A percentile compares a stretch with the other conserved stretches of the same genome.
Conservation (phyloP, 2,797 vertebrate species). For the Austrolebias charrua region DNA sequence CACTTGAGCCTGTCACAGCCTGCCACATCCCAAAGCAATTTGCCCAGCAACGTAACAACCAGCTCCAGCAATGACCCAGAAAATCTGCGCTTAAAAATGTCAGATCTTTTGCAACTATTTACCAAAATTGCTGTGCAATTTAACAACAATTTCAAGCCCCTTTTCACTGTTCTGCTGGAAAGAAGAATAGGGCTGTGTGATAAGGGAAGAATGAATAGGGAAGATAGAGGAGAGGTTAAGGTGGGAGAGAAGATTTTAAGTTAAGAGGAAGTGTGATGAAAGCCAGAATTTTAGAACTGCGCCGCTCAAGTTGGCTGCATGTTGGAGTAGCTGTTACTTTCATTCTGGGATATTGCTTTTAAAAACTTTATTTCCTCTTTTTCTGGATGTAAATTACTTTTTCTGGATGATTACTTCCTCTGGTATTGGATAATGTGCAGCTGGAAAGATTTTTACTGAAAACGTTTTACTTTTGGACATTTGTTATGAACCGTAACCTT, state of each 20-base stretch:
- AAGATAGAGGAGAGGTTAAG: conserved; percentile 10
- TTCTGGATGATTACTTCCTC: too few relatives aligned
- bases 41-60: conserved; percentile 15
- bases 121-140: conserved; percentile 2
- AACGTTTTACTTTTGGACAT: too few relatives aligned
- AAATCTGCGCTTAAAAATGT: conserved; percentile 3
- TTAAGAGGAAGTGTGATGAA: conserved; percentile 38
- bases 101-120: not conserved
- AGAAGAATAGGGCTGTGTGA: conserved; percentile 15
- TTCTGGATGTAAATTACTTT: too few relatives aligned
- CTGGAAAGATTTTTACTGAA: too few relatives aligned
- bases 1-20: conserved; percentile 37
- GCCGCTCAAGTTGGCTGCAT: too few relatives aligned
- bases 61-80: conserved; percentile 5
- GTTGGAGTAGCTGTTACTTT: too few relatives aligned
- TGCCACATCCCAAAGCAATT: conserved; percentile 19
- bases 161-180: conserved; percentile 7
- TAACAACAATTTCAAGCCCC: conserved; percentile 11
- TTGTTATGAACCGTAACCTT: too few relatives aligned
- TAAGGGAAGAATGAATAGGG: conserved; percentile 23
- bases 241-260: conserved; percentile 29
- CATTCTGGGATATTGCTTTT: too few relatives aligned
- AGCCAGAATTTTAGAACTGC: not conserved
- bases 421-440: too few relatives aligned
- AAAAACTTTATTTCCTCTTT: too few relatives aligned